Base-by-base conservation (phyloP, 2,113 vertebrate genomes). In the Labrus mixtus region DNA sequence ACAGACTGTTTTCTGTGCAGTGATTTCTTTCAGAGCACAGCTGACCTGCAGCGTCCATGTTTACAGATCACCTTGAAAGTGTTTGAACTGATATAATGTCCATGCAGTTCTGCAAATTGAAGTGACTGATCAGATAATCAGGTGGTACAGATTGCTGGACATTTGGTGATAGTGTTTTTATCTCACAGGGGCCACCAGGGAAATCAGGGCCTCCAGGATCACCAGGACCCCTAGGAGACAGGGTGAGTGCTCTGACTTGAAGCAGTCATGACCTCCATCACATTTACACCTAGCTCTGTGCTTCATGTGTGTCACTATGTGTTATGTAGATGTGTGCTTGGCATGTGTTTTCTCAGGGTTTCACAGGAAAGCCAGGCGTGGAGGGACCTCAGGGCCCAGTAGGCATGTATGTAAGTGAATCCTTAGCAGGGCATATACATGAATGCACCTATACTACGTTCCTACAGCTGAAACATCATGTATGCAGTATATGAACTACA, bases 331-430 rank as follows among this genome's bases (percentile, higher is more conserved):
- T 56, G 4, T 59, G 41, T 81, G 29, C 63, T 62, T n/a, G 77
- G 12, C 74, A 41, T 62, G 37, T 82, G 25, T 76, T n/a, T 87
- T 54, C 64, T 77, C 84, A 97, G 96, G 96, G 96, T 33, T 93
- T 96, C 65, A 91, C 92, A 59, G 96, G 96, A 60, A 96, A 96
- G 70, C 83, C 92, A 0, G 96, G 96, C 61, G 17, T 29, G 1
- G 95, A 95, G 54, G 96, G 96, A 79, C 93, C 91, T 0, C 96
- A 97, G 83, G 96, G 96, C 81, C 89, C 91, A 64, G 95, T 97
- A 65, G 96, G 96, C 92, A 92, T 93, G 93, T 93, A 95, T 84
- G 96, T 97, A 94, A 97, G 96, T 96, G 93, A 89, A 51, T 73
- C 75, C 72, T 86, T 59, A 87, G 76, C 78, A 80, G 55, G 58